Evolutionary conservation across 2,888 invertebrate species (phyloP).

Genomic region (Conomelus anceps): DNA sequence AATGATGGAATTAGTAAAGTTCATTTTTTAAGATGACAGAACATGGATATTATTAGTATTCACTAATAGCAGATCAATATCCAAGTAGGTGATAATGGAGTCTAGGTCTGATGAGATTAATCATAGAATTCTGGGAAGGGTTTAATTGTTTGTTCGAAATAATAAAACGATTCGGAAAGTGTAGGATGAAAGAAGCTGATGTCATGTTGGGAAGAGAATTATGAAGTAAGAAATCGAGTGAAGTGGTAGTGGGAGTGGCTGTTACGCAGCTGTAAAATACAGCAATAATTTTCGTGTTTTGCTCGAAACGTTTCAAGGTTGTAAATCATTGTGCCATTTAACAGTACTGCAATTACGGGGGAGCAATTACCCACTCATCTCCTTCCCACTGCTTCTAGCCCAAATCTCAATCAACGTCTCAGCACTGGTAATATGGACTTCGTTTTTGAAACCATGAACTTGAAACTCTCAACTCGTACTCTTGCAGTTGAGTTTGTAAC

Average conservation of each 20-base stretch:
- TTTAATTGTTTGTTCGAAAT: background rate
- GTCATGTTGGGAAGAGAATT: background rate
- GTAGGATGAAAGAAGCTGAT: background rate
- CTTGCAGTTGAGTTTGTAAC: no score
- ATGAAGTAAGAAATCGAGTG: background rate
- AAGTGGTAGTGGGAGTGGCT: background rate
- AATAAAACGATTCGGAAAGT: background rate
- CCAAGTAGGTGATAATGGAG: background rate
- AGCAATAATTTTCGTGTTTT: background rate
- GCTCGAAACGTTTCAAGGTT: background rate
- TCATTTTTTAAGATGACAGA: no score
- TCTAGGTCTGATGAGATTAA: background rate
- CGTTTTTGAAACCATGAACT: background rate
- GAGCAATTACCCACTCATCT: background rate
- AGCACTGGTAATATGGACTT: background rate
- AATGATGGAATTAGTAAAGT: no score
- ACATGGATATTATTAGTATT: no score
- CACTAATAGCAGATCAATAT: background rate
- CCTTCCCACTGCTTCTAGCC: background rate
- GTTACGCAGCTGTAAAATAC: background rate
- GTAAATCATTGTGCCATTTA: background rate
- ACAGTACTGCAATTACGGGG: background rate
- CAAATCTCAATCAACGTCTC: background rate
- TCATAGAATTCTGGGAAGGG: background rate
- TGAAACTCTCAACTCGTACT: background rate